Evolutionary conservation across 2,888 invertebrate genomes (phyloP), one percentile per base, ranked within the genome.

Genomic region (Hypomecis atomaria): DNA sequence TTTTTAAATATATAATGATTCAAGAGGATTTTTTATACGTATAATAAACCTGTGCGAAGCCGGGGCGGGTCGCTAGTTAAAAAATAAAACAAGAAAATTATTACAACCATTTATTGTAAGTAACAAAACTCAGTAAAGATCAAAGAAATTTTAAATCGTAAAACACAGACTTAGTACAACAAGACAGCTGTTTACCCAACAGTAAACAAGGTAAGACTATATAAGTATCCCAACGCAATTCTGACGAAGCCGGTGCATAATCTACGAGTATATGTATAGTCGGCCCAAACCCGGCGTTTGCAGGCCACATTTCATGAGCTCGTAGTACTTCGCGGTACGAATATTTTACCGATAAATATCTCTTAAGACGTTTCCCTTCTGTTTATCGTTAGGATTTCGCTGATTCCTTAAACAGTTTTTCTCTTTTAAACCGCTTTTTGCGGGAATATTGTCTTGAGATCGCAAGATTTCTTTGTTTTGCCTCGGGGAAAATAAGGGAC

Each of bases 271-370:
- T n/a, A n/a, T n/a, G n/a, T n/a, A n/a, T n/a, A n/a, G n/a, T n/a
- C 63, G 53, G 54, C 49, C 63, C 42, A 58, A 65, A 58, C 40
- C 59, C 52, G 45, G 48, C 59, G 66, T 69, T 69, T 71, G 71
- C 57, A 55, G 42, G 52, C 69, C 69, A 55, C 75, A 79, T 82
- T 87, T 88, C 88, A 90, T 85, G 88, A 88, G 84, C 79, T 82
- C 73, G 73, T 79, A 79, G 78, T 80, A 78, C 81, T 84, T 84
- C 80, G 81, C 78, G 79, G 81, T 66, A 75, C 74, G 88, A 86
- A 90, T 90, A 89, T 87, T 88, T 88, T 85, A 86, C 81, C 84
- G 85, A 90, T 89, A 89, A 90, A 90, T 87, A 89, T 89, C 88
- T 87, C 78, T 78, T 79, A 84, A 86, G 86, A 85, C 86, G 75